Conservation (phyloP, 1,140 invertebrate genomes). For the Cylas formicarius region DNA sequence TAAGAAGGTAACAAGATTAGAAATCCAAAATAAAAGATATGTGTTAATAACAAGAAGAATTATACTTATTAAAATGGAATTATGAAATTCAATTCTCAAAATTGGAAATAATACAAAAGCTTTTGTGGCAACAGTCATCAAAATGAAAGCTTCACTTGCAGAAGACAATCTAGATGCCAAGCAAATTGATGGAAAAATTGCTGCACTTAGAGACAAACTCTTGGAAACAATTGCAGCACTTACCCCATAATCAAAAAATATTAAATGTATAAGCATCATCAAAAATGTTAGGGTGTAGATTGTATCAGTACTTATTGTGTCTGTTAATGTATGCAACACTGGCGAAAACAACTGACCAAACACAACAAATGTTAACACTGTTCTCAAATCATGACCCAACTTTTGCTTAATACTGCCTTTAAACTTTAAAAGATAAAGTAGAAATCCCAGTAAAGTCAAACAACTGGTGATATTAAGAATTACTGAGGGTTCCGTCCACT, state of each 20-base stretch:
- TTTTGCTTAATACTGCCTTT: constrained; percentile 15
- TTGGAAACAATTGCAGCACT: constrained; percentile 73
- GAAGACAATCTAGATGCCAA: constrained; percentile 82
- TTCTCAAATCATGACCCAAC: constrained; percentile 44
- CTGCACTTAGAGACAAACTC: constrained; percentile 81
- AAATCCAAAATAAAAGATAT: constrained; percentile 51
- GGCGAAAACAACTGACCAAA: constrained; percentile 84
- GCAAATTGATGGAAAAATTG: constrained; percentile 89
- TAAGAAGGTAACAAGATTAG: constrained; percentile 49
- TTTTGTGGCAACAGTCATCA: constrained; percentile 77
- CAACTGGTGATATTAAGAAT: constrained; percentile 51
- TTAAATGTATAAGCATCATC: constrained; percentile 80
- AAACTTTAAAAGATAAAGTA: constrained; percentile 45
- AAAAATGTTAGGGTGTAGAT: constrained; percentile 87
- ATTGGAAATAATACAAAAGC: constrained; percentile 85
- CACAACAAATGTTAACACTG: constrained; percentile 68
- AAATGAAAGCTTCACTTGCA: constrained; percentile 78
- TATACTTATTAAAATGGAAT: constrained; percentile 36
- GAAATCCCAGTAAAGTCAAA: constrained; percentile 50
- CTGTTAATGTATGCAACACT: constrained; percentile 87
- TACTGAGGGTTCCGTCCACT: constrained; percentile 53
- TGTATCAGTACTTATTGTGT: constrained; percentile 93
- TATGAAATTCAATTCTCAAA: constrained; percentile 56
- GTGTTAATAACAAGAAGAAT: constrained; percentile 44
- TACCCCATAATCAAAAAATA: constrained; percentile 88